A percentile compares a stretch with the other conserved stretches of the same genome.
Evolutionary conservation across 30 jellyfish, hydroid and myxozoan genomes (phyloP).

Genomic region (Hydra vulgaris): DNA sequence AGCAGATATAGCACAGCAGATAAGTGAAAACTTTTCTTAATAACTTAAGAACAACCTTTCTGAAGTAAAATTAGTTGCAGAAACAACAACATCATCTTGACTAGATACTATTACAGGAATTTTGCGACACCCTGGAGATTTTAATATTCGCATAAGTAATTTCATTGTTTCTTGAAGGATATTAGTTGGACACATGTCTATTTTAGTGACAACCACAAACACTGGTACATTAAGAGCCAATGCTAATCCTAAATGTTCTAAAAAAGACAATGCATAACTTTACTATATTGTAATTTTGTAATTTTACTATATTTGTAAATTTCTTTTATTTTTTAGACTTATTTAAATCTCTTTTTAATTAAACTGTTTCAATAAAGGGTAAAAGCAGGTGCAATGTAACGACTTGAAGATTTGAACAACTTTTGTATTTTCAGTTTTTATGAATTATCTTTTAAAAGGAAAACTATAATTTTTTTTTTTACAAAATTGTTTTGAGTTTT

Average conservation of each 20-base stretch:
- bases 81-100: conserved; percentile 72
- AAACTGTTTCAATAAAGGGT: neutral
- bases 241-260: conserved; percentile 97
- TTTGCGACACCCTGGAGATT: conserved; percentile 96
- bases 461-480: no score
- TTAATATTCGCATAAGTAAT: conserved; percentile 58
- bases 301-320: neutral
- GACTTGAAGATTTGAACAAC: no score
- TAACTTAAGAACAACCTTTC: no score
- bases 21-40: neutral
- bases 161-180: conserved; percentile 96
- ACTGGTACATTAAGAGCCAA: conserved; percentile 89
- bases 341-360: neutral
- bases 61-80: conserved; percentile 88
- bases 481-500: no score
- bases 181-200: conserved; percentile 96
- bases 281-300: no score
- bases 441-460: no score
- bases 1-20: no score
- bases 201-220: conserved; percentile 84
- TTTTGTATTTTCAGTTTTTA: no score
- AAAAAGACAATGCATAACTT: neutral
- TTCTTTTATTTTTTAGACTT: neutral
- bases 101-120: conserved; percentile 72
- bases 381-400: no score